Percentiles rank a stretch among this genome's conserved stretches.
Evolutionary conservation across 2,797 vertebrate species (phyloP).

Genomic region (Borostomias antarcticus): DNA sequence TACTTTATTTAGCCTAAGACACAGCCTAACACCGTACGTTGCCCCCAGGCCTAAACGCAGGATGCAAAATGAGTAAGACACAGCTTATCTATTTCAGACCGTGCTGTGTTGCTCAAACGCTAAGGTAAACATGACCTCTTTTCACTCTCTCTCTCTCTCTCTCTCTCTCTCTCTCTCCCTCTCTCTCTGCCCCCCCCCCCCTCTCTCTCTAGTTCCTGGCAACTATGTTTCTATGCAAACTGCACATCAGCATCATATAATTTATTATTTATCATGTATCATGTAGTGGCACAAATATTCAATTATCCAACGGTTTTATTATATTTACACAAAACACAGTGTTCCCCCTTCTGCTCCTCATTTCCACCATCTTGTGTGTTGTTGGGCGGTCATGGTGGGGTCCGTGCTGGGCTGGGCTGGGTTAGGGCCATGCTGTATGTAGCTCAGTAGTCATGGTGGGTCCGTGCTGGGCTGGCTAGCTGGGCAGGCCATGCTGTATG

Average conservation of each 20-base stretch:
- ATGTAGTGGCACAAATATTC: slow-evolving; percentile 23
- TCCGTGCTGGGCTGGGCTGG: slow-evolving; percentile 10
- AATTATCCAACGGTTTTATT: background rate
- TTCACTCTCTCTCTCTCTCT: background rate
- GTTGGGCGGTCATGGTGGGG: slow-evolving; percentile 15
- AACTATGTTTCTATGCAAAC: too few species aligned
- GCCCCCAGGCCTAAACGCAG: slow-evolving; percentile 28
- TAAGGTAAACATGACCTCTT: slow-evolving; percentile 10
- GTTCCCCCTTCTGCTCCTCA: background rate
- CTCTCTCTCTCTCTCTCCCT: background rate
- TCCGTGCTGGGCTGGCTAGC: too few species aligned
- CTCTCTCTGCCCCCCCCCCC: background rate
- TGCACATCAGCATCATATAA: background rate
- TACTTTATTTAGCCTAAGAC: slow-evolving; percentile 51
- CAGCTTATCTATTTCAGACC: too few species aligned
- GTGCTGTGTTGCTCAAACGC: too few species aligned
- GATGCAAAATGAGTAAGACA: slow-evolving; percentile 12
- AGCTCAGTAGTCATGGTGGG: too few species aligned
- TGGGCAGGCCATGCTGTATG: too few species aligned
- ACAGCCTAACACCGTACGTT: too few species aligned
- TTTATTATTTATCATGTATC: background rate
- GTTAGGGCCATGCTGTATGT: too few species aligned
- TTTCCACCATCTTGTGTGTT: slow-evolving; percentile 20
- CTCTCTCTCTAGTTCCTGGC: too few species aligned
- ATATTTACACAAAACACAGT: slow-evolving; percentile 23